These are phyloP conservation scores for Drosophila niveifrons DNA, from an alignment of 2,888 invertebrate genomes.

Conservation along the genomic window DNA sequence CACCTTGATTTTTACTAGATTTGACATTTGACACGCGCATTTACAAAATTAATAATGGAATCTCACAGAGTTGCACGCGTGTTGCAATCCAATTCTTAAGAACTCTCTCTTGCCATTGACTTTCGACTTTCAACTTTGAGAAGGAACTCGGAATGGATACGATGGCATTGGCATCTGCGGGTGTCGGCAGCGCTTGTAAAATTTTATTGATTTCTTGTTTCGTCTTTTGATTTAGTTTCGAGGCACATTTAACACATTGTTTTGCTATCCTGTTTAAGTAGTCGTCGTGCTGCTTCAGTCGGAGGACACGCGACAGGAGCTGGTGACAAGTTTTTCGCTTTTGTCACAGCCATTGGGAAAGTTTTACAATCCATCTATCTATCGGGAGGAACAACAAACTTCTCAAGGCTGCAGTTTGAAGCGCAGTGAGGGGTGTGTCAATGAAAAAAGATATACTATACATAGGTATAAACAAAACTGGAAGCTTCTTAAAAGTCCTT, in stretches of 20 bases:
- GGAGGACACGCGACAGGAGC: conserved; percentile 81
- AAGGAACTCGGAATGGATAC: conserved; percentile 6
- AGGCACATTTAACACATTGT: conserved; percentile 35
- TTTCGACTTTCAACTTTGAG: conserved; percentile 33
- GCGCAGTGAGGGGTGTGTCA: conserved; percentile 14
- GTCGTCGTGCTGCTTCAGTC: conserved; percentile 75
- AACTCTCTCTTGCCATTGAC: conserved; percentile 28
- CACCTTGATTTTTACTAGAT: conserved; percentile 70
- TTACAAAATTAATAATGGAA: conserved; percentile 75
- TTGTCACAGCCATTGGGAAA: conserved; percentile 46
- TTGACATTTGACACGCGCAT: conserved; percentile 78
- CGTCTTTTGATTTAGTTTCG: conserved; percentile 63
- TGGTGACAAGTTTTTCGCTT: conserved; percentile 71
- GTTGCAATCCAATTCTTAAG: conserved; percentile 32
- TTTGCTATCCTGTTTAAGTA: conserved; percentile 69
- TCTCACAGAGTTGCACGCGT: conserved; percentile 62
- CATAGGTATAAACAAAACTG: neutral
- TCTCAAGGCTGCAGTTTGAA: conserved; percentile 50
- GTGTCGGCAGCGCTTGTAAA: conserved; percentile 71
- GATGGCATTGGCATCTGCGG: conserved; percentile 59
- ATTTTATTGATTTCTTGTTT: conserved; percentile 67
- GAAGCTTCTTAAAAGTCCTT: conserved; percentile 47
- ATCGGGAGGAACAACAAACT: neutral
- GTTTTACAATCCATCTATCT: conserved; percentile 30
- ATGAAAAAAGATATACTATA: neutral